Evolutionary conservation across 2,888 invertebrate species (phyloP).

Genomic region (Mantis religiosa): DNA sequence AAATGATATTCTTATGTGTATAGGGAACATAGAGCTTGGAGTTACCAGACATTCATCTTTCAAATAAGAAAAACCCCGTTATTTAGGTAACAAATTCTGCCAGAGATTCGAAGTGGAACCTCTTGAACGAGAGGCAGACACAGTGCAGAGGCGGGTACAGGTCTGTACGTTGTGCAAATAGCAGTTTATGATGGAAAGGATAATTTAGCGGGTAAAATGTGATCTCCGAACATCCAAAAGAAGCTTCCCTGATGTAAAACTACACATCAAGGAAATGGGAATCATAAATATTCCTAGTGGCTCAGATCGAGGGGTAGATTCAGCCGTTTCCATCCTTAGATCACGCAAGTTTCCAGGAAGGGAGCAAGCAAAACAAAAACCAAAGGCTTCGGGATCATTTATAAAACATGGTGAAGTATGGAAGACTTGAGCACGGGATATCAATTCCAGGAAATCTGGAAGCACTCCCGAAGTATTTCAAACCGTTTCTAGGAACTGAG

Average conservation of each 20-base stretch:
- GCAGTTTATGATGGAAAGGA: neutral
- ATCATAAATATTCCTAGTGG: neutral
- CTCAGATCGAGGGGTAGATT: neutral
- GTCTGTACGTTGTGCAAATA: neutral
- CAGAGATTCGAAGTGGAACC: too few species aligned
- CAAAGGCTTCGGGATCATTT: neutral
- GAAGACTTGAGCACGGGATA: neutral
- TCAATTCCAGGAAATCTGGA: neutral
- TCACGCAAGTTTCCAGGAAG: neutral
- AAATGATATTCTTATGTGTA: too few species aligned
- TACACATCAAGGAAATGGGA: neutral
- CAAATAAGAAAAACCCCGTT: too few species aligned
- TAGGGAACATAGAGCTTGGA: too few species aligned
- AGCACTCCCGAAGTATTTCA: neutral
- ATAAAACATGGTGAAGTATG: neutral
- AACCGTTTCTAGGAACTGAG: neutral
- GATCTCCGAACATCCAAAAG: neutral
- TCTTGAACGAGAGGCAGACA: too few species aligned
- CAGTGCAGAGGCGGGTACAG: too few species aligned
- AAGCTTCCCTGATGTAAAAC: neutral
- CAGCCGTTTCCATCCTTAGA: neutral
- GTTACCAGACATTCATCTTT: too few species aligned
- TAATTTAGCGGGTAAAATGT: neutral
- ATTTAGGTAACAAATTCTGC: too few species aligned
- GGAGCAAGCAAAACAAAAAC: neutral